Conservation (phyloP, 1,140 invertebrate genomes). For the Brachionus asplanchnoidis region DNA sequence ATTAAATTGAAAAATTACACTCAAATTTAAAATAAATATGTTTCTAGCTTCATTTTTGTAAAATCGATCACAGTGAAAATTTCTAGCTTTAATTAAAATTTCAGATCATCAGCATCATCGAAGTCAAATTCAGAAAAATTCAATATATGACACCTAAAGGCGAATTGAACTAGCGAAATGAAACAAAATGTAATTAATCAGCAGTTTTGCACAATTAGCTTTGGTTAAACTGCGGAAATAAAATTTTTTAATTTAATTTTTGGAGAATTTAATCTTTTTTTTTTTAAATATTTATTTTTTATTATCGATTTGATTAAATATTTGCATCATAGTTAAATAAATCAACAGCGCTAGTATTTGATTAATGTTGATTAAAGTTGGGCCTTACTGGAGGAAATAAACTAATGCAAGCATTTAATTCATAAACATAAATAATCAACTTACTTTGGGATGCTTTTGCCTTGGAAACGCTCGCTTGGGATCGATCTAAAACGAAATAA, state of each 20-base stretch:
- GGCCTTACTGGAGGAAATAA: neutral
- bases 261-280: neutral
- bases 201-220: neutral
- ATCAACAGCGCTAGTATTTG: neutral
- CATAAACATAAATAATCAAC: neutral
- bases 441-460: constrained; percentile 42
- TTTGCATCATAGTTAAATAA: neutral
- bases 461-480: constrained; percentile 96
- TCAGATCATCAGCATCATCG: neutral
- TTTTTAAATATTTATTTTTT: neutral
- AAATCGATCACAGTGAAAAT: constrained; percentile 9
- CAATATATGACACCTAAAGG: neutral
- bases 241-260: neutral
- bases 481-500: constrained; percentile 79
- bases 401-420: constrained; percentile 3
- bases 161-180: neutral
- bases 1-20: neutral
- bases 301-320: neutral
- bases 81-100: neutral
- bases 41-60: neutral
- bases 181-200: neutral
- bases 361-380: neutral
- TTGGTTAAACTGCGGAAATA: neutral
- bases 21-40: neutral
- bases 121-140: neutral